Base-by-base conservation (phyloP, 2,888 invertebrate species). In the Dynastes grantii region DNA sequence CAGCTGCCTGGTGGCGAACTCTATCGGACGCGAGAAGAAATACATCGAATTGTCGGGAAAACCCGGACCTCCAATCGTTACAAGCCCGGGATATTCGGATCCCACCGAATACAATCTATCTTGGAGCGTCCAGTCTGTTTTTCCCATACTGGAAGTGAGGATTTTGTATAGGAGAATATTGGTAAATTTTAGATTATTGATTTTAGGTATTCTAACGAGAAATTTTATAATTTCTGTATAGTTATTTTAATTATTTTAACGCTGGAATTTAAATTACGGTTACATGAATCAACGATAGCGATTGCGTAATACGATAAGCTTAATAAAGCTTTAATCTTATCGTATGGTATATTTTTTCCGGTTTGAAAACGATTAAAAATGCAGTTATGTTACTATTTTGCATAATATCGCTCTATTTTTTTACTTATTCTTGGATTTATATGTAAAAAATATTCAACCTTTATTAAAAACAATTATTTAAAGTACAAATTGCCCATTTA, bases 81-180 rank as follows among this genome's bases (percentile, higher is more conserved):
- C 92, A 79, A 92, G 92, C 79, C 90, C 92, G 0, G 91, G 91
- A 0, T 90, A 91, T 83, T 92, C 93, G 32, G 90, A 91, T 80
- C 90, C 92, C 64, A 91, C 92, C 86, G 91, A 92, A 79, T 93
- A 93, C 86, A 92, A 92, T 83, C 87, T 93, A 68, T 92, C 92
- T 40, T 94, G 93, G 93, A 90, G 90, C 75, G 92, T 93, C 51
- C 93, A 93, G 84, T 92, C 92, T 6, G 92, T 92, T 82, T 92
- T 93, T 75, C 91, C 92, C 1, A 90, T 94, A 49, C 89, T 91
- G 70, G 93, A 93, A 88, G 92, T 93, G 63, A 90, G 92, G 81
- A 89, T 94, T 53, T 88, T 93, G 67, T 93, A 92, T 86, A 88
- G 93, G 81, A 90, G 92, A 83, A 89, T 93, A 61, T 88, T 92